Base-by-base conservation (phyloP, 2,797 vertebrate species). In the Sorex maritimensis region DNA sequence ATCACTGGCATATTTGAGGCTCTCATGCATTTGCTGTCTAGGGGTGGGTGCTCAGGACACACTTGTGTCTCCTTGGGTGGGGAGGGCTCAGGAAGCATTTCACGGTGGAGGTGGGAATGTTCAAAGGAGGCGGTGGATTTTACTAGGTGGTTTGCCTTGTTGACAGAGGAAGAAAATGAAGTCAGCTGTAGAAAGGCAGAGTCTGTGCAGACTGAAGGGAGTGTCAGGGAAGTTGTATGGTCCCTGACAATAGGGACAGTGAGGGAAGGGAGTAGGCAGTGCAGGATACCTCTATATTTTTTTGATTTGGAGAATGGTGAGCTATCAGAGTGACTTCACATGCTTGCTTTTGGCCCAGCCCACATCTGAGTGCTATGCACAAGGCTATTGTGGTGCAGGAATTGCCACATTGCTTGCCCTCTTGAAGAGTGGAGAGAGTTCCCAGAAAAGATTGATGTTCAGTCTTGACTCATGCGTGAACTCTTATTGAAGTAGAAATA, bases 261-360 rank as follows among this genome's bases (percentile, higher is more conserved):
- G 34, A 34, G 34, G 34, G 34, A 80, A 24, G 46, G 6, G 65
- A 17, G 4, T 74, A 77, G 67, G 9, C 26, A 78, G 2, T 52
- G 13, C 73, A 58, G 68, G 84, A 83, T 79, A 81, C 52, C 21
- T 68, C 14, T 61, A 46, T 19, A 55, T 19, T 69, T 93, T 26
- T 91, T 95, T 90, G 19, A 52, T 84, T 77, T 74, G 65, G 38
- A 38, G 11, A 85, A 19, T 81, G 30, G 26, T 24, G 58, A 21
- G 5, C 74, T 63, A 63, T 55, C 23, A 68, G 13, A 84, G 55
- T 41, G 52, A 6, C 26, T 68, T 73, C 63, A 78, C 63, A 90
- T 61, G 46, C 15, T 28, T 87, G 38, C 30, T 74, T 87, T 78
- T 75, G 28, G 55, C 38, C 85, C 24, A 41, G 41, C 21, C 58